Base-by-base conservation (phyloP, 2,888 invertebrate species). In the Hesperia comma region DNA sequence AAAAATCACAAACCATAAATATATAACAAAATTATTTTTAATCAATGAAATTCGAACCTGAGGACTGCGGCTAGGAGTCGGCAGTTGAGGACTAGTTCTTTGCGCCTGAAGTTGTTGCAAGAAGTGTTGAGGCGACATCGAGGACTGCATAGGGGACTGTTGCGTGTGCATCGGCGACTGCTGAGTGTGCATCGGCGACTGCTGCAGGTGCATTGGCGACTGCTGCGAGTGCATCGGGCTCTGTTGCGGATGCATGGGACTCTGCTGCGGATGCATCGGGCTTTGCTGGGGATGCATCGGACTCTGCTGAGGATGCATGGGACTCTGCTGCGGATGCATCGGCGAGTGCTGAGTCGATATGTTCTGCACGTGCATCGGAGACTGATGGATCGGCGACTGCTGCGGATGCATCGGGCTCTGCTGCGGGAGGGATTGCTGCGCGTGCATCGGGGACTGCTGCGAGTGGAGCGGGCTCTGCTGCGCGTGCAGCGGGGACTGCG, bases 41-140 rank as follows among this genome's bases (percentile, higher is more conserved):
- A 68, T 61, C 17, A 66, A 41, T 33, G 26, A 12, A 12, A 37
- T 56, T 69, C 67, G 60, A 73, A 90, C 93, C 87, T 92, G 93
- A 32, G 93, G 93, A 72, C 93, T 93, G 5, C 93, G 84, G 74
- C 92, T 93, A 1, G 93, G 92, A 40, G 92, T 88, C 5, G 92
- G 92, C 67, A 92, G 70, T 72, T 92, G 92, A 21, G 92, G 92
- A 70, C 92, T 92, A 0, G 92, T 91, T 70, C 92, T 84, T 71
- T 92, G 92, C 26, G 88, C 87, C 75, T 92, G 92, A 67, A 91
- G 74, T 72, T 92, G 83, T 69, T 81, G 82, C 63, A 82, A 69
- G 68, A 81, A 82, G 67, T 82, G 81, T 68, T 83, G 83, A 19
- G 81, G 80, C 17, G 80, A 80, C 79, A 80, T 80, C 33, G 79